phyloP scores from a whole-genome alignment of 2,888 invertebrate genomes.

The Tineola bisselliella region DNA sequence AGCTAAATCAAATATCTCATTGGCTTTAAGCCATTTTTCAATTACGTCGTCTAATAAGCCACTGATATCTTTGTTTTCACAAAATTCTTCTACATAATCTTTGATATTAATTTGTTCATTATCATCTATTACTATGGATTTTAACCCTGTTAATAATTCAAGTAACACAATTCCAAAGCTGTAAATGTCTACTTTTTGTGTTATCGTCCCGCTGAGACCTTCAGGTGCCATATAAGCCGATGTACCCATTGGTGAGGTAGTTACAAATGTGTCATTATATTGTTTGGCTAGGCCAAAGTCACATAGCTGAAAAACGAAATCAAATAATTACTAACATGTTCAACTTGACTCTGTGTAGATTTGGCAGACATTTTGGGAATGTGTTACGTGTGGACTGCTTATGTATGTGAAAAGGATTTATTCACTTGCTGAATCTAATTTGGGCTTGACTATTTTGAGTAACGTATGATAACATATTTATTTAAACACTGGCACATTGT shows the following conservation, averaged over 20 bases:
- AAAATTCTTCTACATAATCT: constrained; percentile 62
- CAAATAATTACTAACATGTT: background rate
- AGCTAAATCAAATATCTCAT: constrained; percentile 63
- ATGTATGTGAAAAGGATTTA: too few relatives aligned
- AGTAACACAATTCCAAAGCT: constrained; percentile 81
- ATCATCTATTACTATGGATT: constrained; percentile 68
- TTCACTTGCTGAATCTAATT: too few relatives aligned
- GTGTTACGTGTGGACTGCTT: too few relatives aligned
- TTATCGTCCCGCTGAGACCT: constrained; percentile 73
- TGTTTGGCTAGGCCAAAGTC: constrained; percentile 80
- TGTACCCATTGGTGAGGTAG: constrained; percentile 71
- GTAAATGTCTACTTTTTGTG: constrained; percentile 79
- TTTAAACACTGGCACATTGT: too few relatives aligned
- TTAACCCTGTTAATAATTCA: constrained; percentile 76
- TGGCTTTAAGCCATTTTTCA: constrained; percentile 61
- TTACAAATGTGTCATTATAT: constrained; percentile 48
- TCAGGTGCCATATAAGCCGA: constrained; percentile 83
- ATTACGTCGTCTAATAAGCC: constrained; percentile 66
- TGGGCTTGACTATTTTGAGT: too few relatives aligned
- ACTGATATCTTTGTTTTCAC: constrained; percentile 55
- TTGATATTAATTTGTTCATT: constrained; percentile 53
- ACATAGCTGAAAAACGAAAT: constrained; percentile 65
- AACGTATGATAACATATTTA: too few relatives aligned
- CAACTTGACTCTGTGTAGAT: too few relatives aligned
- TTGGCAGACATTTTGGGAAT: too few relatives aligned